Percentiles rank a stretch among this genome's conserved stretches.
Conservation (phyloP, 1,140 invertebrate species). For the Drosophila quadrilineata region DNA sequence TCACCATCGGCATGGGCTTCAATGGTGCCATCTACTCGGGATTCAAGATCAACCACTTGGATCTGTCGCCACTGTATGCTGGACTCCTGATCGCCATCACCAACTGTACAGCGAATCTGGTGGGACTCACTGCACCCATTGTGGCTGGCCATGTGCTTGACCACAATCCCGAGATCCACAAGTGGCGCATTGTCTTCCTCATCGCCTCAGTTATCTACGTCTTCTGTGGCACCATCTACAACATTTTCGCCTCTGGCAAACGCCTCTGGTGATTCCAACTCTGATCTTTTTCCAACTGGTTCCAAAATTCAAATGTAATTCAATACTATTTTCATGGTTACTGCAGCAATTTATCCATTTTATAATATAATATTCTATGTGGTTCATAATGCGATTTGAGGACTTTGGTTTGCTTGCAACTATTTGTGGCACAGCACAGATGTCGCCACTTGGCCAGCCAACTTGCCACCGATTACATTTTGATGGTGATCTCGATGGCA, state of each 20-base stretch:
- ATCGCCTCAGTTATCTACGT: slow-evolving; percentile 89
- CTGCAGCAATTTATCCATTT: too few relatives aligned
- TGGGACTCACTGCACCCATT: slow-evolving; percentile 91
- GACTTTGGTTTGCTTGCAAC: too few relatives aligned
- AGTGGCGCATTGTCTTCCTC: slow-evolving; percentile 93
- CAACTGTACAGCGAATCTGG: slow-evolving; percentile 93
- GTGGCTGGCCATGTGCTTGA: slow-evolving; percentile 89
- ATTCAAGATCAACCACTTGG: slow-evolving; percentile 93
- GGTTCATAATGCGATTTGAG: too few relatives aligned
- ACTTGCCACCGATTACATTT: too few relatives aligned
- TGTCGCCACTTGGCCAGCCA: too few relatives aligned
- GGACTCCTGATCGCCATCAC: slow-evolving; percentile 95
- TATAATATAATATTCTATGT: too few relatives aligned
- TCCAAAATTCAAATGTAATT: too few relatives aligned
- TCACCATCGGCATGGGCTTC: slow-evolving; percentile 88
- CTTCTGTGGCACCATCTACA: slow-evolving; percentile 88
- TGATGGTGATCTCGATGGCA: too few relatives aligned
- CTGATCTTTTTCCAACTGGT: too few relatives aligned
- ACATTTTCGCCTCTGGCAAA: slow-evolving; percentile 88
- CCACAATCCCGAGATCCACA: slow-evolving; percentile 86
- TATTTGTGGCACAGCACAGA: too few relatives aligned
- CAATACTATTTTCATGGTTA: too few relatives aligned
- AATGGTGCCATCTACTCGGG: slow-evolving; percentile 92
- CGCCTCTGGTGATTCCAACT: slow-evolving; percentile 82
- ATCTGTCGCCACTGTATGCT: slow-evolving; percentile 93